Conservation (phyloP, 2,888 invertebrate species). For the Pandemis heparana region DNA sequence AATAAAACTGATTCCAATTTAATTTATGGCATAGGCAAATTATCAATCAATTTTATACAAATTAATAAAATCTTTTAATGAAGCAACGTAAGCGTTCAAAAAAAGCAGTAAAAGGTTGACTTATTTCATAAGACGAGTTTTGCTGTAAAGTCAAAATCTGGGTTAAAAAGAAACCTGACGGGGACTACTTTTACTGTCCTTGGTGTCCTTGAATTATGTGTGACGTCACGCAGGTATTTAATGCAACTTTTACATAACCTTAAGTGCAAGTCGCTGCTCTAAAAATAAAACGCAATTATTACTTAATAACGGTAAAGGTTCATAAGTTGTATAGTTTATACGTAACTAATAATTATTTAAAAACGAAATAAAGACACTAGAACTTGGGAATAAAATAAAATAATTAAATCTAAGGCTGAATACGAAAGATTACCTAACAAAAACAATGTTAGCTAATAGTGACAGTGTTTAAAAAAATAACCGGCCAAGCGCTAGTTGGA, state of each 20-base stretch:
- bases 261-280: slow-evolving; percentile 1
- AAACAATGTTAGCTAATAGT: too few species aligned
- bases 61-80: background rate
- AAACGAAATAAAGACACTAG: background rate
- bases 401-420: too few species aligned
- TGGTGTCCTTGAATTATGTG: slow-evolving; percentile 39
- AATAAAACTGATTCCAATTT: background rate
- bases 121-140: slow-evolving; percentile 27
- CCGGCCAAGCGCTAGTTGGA: too few species aligned
- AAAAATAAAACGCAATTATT: background rate
- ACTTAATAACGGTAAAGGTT: background rate
- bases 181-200: slow-evolving; percentile 43
- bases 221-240: slow-evolving; percentile 21
- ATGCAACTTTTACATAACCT: slow-evolving; percentile 32
- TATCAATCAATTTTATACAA: background rate
- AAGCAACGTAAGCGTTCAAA: background rate
- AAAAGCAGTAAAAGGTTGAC: slow-evolving; percentile 25
- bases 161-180: slow-evolving; percentile 34
- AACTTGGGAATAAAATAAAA: too few species aligned
- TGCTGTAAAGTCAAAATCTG: slow-evolving; percentile 33
- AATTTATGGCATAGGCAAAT: too few species aligned
- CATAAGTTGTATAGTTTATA: background rate
- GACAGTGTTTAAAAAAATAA: too few species aligned
- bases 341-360: background rate
- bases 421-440: too few species aligned